Percentiles rank a stretch among this genome's conserved stretches.
phyloP scores from a whole-genome alignment of 2,888 invertebrate genomes.

The Rhodophaea formosa region DNA sequence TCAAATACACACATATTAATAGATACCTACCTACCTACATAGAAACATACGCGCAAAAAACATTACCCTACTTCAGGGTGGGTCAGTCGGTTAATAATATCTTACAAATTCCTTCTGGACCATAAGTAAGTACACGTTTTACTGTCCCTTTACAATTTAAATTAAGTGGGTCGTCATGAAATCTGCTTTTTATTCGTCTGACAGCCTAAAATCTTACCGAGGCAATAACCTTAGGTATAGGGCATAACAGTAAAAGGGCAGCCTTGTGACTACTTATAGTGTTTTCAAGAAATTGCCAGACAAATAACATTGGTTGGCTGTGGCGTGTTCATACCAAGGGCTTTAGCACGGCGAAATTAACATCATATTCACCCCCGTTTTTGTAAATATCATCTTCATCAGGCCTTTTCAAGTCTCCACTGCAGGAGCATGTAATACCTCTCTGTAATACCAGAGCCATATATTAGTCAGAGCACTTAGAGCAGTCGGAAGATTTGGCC shows the following conservation, averaged over 20 bases:
- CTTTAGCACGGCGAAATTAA: neutral
- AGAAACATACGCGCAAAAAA: no score
- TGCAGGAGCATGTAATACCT: no score
- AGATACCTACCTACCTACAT: no score
- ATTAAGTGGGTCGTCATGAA: neutral
- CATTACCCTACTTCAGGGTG: no score
- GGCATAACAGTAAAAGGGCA: conserved; percentile 1
- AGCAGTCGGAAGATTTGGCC: no score
- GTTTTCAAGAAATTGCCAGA: conserved; percentile 12
- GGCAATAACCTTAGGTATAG: neutral
- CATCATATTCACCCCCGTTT: no score
- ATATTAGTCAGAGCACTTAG: no score
- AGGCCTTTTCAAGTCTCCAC: no score
- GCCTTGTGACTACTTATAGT: conserved; percentile 11
- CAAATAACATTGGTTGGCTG: conserved; percentile 7
- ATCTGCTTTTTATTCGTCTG: neutral
- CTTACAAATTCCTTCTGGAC: neutral
- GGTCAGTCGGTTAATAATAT: no score
- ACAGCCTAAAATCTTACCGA: neutral
- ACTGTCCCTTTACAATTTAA: neutral
- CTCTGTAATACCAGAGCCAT: no score
- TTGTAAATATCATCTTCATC: no score
- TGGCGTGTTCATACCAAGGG: neutral
- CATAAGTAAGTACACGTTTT: neutral
- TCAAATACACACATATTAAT: no score